These are phyloP conservation scores for Meghimatium bilineatum DNA, from an alignment of 2,888 invertebrate genomes.

Conservation along the genomic window DNA sequence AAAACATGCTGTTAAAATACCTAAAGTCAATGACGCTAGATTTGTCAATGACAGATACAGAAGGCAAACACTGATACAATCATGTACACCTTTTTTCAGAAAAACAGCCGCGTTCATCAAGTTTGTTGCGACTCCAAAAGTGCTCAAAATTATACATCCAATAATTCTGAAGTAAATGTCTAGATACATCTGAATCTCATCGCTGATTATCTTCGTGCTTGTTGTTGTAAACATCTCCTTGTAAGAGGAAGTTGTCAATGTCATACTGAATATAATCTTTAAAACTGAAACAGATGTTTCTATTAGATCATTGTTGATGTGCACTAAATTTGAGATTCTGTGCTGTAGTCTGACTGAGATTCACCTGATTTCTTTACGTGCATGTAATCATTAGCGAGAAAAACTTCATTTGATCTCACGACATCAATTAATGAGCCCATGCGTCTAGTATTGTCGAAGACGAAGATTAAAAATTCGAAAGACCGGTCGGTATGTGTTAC, in stretches of 20 bases:
- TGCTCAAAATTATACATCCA: neutral
- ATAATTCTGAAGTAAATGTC: conserved; percentile 15
- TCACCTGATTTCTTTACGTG: too few relatives aligned
- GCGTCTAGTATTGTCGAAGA: too few relatives aligned
- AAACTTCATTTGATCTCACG: too few relatives aligned
- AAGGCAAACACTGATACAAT: conserved; percentile 4
- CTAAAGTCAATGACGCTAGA: neutral
- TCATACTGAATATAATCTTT: neutral
- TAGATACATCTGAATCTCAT: neutral
- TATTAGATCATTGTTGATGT: too few relatives aligned
- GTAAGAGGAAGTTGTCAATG: neutral
- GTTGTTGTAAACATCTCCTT: neutral
- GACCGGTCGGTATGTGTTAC: too few relatives aligned
- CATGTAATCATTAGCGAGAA: too few relatives aligned
- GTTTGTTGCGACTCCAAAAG: neutral
- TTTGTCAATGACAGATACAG: conserved; percentile 5
- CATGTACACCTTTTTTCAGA: neutral
- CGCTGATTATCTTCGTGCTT: neutral
- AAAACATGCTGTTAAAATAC: neutral
- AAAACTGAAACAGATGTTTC: neutral
- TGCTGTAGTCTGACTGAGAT: too few relatives aligned
- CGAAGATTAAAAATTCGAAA: too few relatives aligned
- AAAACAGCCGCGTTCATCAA: neutral
- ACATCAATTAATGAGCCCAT: too few relatives aligned
- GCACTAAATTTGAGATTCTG: too few relatives aligned